Base-by-base conservation (phyloP, 2,797 vertebrate species). In the Manis javanica region DNA sequence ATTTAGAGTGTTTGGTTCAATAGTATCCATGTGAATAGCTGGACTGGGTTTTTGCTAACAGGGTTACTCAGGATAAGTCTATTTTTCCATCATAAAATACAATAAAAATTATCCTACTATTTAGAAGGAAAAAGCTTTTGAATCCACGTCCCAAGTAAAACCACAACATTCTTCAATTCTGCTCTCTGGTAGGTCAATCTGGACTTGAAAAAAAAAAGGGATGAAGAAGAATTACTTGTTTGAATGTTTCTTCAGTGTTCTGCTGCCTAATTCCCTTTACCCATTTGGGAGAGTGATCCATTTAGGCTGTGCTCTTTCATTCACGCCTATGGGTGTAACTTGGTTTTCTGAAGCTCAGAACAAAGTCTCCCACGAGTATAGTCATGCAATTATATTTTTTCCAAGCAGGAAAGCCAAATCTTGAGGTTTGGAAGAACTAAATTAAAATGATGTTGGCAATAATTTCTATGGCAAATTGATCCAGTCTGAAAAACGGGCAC, bases 141-240 rank as follows among this genome's bases (percentile, higher is more conserved):
- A 98, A 96, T 55, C 68, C 83, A 94, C 91, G 89, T 93, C 95
- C 93, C 55, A 95, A 96, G 97, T 93, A 84, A 96, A 97, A 97
- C 96, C 96, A 97, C 97, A 97, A 84, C 93, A 91, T 98, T 96
- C 71, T 97, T 96, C 83, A 94, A 59, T 90, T 97, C 89, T 90
- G 84, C 87, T 94, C 87, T 96, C 92, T 95, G 94, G 91, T 94
- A 91, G 88, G 97, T 89, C 94, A 94, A 81, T 92, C 79, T 94
- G 69, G 57, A 63, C 31, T 23, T 82, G 7, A 79, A 77, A 51
- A 53, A 26, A 57, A 64, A 72, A 87, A 55, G 49, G 13, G 53
- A 81, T 26, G 29, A 63, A 55, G 64, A 82, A 90, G 46, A 75
- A 79, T 72, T 66, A 2, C 11, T 57, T 68, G 29, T 81, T 92